A percentile compares a stretch with the other conserved stretches of the same genome.
phyloP scores from a whole-genome alignment of 2,888 invertebrate genomes.

The Phalangium opilio region DNA sequence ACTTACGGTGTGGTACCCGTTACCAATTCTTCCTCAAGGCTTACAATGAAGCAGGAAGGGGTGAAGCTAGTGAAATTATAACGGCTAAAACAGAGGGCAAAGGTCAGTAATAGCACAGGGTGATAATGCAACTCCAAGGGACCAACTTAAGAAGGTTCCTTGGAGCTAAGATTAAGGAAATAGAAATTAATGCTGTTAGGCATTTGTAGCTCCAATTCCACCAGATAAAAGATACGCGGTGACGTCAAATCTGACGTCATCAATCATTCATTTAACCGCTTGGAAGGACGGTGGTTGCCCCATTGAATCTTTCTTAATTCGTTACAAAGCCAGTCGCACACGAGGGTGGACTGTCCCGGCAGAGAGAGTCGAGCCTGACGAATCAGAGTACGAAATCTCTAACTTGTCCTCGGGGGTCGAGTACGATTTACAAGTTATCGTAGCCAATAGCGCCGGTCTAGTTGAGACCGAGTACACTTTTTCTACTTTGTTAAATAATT shows the following conservation, averaged over 20 bases:
- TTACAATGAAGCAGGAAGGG: constrained; percentile 30
- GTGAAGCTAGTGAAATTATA: constrained; percentile 27
- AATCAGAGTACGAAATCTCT: constrained; percentile 17
- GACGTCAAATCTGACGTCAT: constrained; percentile 28
- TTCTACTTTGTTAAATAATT: constrained; percentile 24
- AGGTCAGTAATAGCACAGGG: no score
- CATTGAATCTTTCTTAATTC: constrained; percentile 25
- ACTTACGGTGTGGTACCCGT: constrained; percentile 30
- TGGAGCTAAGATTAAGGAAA: no score
- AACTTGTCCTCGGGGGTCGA: constrained; percentile 31
- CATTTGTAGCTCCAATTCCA: constrained; percentile 31
- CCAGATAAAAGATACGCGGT: constrained; percentile 27
- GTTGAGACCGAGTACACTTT: constrained; percentile 30
- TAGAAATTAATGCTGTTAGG: no score
- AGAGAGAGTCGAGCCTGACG: constrained; percentile 6
- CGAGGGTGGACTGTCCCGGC: constrained; percentile 15
- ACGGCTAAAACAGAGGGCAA: constrained; percentile 31
- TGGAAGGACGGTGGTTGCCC: constrained; percentile 32
- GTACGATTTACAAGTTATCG: constrained; percentile 31
- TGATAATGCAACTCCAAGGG: no score
- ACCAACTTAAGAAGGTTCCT: no score
- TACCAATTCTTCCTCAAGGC: constrained; percentile 31
- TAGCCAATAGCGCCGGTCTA: constrained; percentile 32
- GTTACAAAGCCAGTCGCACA: constrained; percentile 24
- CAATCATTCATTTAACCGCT: constrained; percentile 27